A percentile compares a stretch with the other conserved stretches of the same genome.
These are phyloP conservation scores for Sympetrum striolatum DNA, from an alignment of 2,888 invertebrate species.

Conservation along the genomic window DNA sequence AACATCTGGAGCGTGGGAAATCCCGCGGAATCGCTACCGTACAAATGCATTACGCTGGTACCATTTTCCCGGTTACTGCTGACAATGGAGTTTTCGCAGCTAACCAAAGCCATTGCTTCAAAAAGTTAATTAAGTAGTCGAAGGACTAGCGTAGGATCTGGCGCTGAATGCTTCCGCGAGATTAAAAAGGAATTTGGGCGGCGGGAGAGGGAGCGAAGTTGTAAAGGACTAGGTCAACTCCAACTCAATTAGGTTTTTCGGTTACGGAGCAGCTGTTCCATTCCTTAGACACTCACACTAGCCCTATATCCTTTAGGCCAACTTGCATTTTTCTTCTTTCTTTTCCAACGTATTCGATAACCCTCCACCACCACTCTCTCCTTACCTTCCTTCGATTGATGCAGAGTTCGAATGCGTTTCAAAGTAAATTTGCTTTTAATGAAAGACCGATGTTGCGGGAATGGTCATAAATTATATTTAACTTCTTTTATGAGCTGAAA, in stretches of 20 bases:
- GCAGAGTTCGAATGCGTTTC: too few species aligned
- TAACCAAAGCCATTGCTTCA: background rate
- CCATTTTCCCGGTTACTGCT: background rate
- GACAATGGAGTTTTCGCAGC: background rate
- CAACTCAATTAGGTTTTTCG: background rate
- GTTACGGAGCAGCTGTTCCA: background rate
- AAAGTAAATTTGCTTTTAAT: too few species aligned
- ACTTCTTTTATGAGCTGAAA: too few species aligned
- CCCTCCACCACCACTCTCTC: too few species aligned
- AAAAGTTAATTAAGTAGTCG: background rate
- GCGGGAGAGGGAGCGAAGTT: background rate
- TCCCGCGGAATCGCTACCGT: background rate
- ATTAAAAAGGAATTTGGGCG: background rate
- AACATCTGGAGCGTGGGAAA: background rate
- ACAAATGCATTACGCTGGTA: background rate
- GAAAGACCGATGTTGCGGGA: too few species aligned
- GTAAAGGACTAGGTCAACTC: background rate
- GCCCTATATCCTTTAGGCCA: background rate
- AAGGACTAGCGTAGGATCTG: background rate
- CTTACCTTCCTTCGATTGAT: too few species aligned
- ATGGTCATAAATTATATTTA: too few species aligned
- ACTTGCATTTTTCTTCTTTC: background rate
- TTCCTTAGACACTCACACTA: background rate
- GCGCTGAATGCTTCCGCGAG: background rate
- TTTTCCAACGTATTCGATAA: background rate